Evolutionary conservation across 2,888 invertebrate genomes (phyloP), one percentile per base, ranked within the genome.

Genomic region (Sinohyriopsis cumingii): DNA sequence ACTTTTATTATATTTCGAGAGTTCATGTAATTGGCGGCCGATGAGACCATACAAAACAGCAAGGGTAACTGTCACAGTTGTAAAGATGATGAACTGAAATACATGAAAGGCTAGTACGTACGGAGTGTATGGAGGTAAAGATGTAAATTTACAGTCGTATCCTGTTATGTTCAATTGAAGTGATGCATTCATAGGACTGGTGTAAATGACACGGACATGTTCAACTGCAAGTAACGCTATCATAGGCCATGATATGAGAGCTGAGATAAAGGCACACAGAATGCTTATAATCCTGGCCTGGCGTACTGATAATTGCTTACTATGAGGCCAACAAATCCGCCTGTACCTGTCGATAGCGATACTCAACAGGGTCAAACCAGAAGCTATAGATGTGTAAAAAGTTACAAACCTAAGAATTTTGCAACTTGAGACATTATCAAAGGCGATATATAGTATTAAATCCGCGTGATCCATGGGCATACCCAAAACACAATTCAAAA

Each of bases 381-480:
- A 83, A 20, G 75, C 78, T 18, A 82, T 69, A 12, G 75, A 75
- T 15, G 80, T 71, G 33, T 80, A 76, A 59, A 79, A 76, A 59
- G 78, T 81, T n/a, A 80, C 64, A 67, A 81, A 78, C 20, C 84
- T 75, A 1, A 82, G 66, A 28, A 79, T 45, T 28, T 81, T 79
- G 63, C 84, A 85, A 3, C 80, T 77, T 15, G 69, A 69, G 45
- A 60, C 68, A 55, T 73, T 79, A 63, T 77, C 71, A 65, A 82
- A 85, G 20, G 79, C 82, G 60, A 76, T 79, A 33, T 76, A 78
- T 55, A 78, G 73, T 20, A 77, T 72, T 22, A 85, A 72, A 60
- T 84, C 84, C 5, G 73, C 75, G 24, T 83, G 81, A 70, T 85
- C 84, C 3, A 80, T 76, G 0, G 85, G 85, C 77, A 85, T 78